A percentile compares a stretch with the other conserved stretches of the same genome.
Conservation (phyloP, 2,888 invertebrate genomes). For the Cephus sareptanus region DNA sequence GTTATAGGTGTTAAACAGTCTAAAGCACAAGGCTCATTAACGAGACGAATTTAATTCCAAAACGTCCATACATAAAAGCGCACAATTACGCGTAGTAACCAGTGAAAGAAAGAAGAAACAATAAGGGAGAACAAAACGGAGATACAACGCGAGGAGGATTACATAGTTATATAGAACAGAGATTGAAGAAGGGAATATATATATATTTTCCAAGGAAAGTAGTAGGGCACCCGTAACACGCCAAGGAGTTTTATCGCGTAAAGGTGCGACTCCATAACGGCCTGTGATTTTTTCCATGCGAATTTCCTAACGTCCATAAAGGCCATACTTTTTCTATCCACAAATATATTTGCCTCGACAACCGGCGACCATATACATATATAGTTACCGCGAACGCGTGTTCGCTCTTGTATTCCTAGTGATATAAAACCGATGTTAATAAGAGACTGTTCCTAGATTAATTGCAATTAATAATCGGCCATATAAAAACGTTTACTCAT, state of each 20-base stretch:
- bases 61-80: slow-evolving; percentile 11
- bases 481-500: slow-evolving; percentile 3
- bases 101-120: background rate
- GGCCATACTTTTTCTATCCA: background rate
- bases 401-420: background rate
- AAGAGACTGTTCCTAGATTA: slow-evolving; percentile 10
- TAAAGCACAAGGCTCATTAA: background rate
- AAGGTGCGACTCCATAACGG: slow-evolving; percentile 5
- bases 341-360: background rate
- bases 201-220: background rate
- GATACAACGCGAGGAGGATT: background rate
- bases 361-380: background rate
- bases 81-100: background rate
- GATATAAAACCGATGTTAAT: slow-evolving; percentile 21
- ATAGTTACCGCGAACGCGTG: background rate
- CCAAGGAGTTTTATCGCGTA: background rate
- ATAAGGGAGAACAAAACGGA: background rate
- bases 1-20: background rate
- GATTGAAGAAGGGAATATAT: slow-evolving; percentile 4
- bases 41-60: background rate
- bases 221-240: background rate
- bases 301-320: background rate
- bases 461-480: background rate
- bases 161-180: background rate
- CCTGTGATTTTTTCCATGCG: background rate